phyloP scores from a whole-genome alignment of 2,113 vertebrate species.

The Zosterops japonicus region DNA sequence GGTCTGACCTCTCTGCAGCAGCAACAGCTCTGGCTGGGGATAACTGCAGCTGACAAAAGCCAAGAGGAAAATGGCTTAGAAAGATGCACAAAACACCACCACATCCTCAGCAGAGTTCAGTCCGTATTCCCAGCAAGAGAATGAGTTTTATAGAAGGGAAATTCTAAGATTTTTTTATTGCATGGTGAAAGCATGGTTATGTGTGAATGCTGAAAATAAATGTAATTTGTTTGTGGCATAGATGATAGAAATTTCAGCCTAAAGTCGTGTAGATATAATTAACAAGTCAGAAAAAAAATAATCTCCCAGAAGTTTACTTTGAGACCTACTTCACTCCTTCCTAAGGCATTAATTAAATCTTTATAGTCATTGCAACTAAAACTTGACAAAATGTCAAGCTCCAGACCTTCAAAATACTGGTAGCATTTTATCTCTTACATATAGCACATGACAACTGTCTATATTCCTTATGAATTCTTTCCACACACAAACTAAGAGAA shows the following conservation, averaged over 20 bases:
- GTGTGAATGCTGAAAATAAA: neutral
- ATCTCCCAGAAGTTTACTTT: neutral
- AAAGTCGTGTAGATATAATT: neutral
- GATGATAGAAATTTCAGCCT: neutral
- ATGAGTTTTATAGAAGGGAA: neutral
- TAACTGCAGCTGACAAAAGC: neutral
- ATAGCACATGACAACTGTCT: neutral
- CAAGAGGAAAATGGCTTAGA: neutral
- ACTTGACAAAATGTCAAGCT: neutral
- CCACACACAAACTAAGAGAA: neutral
- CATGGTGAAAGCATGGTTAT: neutral
- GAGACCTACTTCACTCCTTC: neutral
- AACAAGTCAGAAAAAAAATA: neutral
- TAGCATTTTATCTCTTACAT: neutral
- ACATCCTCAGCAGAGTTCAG: neutral
- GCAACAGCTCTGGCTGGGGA: neutral
- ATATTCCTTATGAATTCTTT: neutral
- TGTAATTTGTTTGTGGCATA: neutral
- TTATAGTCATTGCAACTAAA: neutral
- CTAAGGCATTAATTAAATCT: neutral
- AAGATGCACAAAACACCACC: neutral
- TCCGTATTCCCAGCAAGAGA: neutral
- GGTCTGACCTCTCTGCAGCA: neutral
- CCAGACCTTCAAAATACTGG: neutral
- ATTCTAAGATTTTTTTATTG: neutral